These are phyloP conservation scores for Drosophila austrosaltans DNA, from an alignment of 2,888 invertebrate genomes.

Conservation along the genomic window DNA sequence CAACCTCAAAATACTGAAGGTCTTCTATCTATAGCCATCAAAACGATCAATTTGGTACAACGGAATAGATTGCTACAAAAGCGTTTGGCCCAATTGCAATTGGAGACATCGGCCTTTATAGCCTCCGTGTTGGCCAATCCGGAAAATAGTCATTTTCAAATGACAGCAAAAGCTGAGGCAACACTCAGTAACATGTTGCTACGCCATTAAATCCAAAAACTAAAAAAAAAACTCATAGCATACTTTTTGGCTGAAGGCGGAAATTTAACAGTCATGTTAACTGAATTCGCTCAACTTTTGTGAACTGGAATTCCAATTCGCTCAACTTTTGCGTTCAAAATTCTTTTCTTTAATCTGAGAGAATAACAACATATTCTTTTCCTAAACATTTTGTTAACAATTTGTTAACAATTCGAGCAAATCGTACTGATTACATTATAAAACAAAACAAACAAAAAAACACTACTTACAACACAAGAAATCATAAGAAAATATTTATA, in stretches of 20 bases:
- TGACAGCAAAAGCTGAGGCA: conserved; percentile 51
- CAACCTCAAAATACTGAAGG: conserved; percentile 80
- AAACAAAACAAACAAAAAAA: conserved; percentile 33
- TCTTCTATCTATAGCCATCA: conserved; percentile 86
- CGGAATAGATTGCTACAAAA: conserved; percentile 86
- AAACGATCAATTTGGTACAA: conserved; percentile 86
- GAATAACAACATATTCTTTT: too few relatives aligned
- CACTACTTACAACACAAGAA: conserved; percentile 30
- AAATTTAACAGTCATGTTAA: background rate
- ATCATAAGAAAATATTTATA: conserved; percentile 51
- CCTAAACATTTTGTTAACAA: too few relatives aligned
- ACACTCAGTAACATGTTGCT: conserved; percentile 66
- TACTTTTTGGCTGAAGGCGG: conserved; percentile 54
- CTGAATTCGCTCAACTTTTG: too few relatives aligned
- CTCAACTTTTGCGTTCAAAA: conserved; percentile 27
- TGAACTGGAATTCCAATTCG: too few relatives aligned
- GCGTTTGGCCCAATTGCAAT: conserved; percentile 86
- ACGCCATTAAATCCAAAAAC: conserved; percentile 42
- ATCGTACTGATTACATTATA: conserved; percentile 72
- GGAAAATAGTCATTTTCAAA: conserved; percentile 80
- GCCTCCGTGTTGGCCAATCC: conserved; percentile 86
- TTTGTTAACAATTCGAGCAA: conserved; percentile 32
- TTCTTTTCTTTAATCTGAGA: background rate
- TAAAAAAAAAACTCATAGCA: conserved; percentile 36
- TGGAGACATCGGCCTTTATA: conserved; percentile 87